A percentile compares a stretch with the other conserved stretches of the same genome.
These are phyloP conservation scores for Arge pagana DNA, from an alignment of 2,888 invertebrate species.

Conservation along the genomic window DNA sequence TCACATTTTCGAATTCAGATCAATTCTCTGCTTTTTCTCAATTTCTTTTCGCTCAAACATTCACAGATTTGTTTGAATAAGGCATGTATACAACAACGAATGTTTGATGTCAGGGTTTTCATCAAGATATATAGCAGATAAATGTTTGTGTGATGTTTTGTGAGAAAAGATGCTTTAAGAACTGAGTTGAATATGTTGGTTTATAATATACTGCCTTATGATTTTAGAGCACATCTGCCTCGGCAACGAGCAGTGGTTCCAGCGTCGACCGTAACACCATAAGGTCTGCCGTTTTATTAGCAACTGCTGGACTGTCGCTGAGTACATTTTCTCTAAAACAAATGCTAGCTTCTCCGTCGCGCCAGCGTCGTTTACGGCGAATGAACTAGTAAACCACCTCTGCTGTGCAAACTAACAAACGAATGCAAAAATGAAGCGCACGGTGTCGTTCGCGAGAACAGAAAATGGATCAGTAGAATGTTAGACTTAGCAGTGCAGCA, in stretches of 20 bases:
- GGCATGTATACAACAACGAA: background rate
- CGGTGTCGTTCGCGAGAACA: no score
- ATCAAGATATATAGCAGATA: background rate
- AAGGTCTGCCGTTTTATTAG: constrained; percentile 46
- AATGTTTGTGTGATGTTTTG: background rate
- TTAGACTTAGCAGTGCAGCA: no score
- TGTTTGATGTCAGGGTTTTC: background rate
- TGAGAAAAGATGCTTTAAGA: background rate
- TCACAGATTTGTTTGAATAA: background rate
- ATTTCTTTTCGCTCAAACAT: background rate
- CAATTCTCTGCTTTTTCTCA: background rate
- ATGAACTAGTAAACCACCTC: constrained; percentile 27
- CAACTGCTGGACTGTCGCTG: constrained; percentile 49
- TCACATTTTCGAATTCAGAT: background rate
- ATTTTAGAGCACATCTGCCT: constrained; percentile 36
- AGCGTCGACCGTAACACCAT: constrained; percentile 40
- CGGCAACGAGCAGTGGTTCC: constrained; percentile 38
- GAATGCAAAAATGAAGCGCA: no score
- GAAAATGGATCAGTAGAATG: no score
- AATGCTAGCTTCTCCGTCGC: constrained; percentile 44
- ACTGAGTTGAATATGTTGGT: background rate
- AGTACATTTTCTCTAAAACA: constrained; percentile 52
- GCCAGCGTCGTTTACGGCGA: constrained; percentile 36
- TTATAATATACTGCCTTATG: background rate
- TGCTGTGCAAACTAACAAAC: no score